These are phyloP conservation scores for Zaprionus tsacasi DNA, from an alignment of 1,140 invertebrate genomes.

Conservation along the genomic window DNA sequence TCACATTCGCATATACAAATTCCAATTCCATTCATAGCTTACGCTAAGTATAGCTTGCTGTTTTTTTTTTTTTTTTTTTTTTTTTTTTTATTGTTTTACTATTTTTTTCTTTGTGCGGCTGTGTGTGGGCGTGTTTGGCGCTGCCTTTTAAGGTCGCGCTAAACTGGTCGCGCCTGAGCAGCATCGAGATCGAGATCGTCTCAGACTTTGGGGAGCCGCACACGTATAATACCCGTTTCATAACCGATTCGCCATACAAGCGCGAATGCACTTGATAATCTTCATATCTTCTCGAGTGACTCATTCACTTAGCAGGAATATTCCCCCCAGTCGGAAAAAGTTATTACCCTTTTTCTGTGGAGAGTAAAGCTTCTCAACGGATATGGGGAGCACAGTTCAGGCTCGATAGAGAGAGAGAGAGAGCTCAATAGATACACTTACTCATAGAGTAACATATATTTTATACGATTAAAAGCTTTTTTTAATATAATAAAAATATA, in stretches of 20 bases:
- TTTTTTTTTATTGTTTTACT: background rate
- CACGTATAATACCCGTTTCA: background rate
- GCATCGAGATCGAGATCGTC: background rate
- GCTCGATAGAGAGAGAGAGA: background rate
- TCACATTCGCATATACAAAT: constrained; percentile 39
- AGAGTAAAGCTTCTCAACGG: background rate
- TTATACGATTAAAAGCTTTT: no score
- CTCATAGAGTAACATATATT: no score
- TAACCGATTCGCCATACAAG: background rate
- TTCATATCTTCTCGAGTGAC: background rate
- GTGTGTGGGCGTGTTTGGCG: constrained; percentile 15
- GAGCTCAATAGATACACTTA: no score
- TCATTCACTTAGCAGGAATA: background rate
- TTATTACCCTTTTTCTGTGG: background rate
- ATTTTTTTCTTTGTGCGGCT: background rate
- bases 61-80: background rate
- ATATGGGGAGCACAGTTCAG: background rate
- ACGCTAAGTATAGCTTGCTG: constrained; percentile 10
- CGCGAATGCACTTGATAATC: constrained; percentile 3
- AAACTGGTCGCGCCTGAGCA: constrained; percentile 9
- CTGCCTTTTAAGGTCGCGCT: constrained; percentile 39
- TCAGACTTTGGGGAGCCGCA: constrained; percentile 20
- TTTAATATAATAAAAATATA: no score
- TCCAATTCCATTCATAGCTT: constrained; percentile 43
- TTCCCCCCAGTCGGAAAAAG: background rate